These are phyloP conservation scores for Xiphydria camelus DNA, from an alignment of 2,888 invertebrate genomes.

Conservation along the genomic window DNA sequence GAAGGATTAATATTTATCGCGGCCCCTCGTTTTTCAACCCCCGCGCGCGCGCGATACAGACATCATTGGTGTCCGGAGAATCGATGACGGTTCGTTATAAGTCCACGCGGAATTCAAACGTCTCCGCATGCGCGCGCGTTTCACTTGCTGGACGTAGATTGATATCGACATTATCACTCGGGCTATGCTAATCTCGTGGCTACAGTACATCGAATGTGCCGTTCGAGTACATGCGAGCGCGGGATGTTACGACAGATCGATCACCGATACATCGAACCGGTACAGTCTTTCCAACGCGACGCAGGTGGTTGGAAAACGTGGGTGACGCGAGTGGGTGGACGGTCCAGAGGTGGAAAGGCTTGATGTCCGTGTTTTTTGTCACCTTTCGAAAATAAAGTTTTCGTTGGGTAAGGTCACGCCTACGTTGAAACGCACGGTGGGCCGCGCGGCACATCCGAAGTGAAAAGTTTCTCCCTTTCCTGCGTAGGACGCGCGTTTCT, in stretches of 20 bases:
- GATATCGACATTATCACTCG: not conserved
- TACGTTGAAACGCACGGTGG: slow-evolving; percentile 16
- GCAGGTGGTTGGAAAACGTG: slow-evolving; percentile 35
- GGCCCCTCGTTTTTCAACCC: too few relatives aligned
- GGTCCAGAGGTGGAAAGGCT: slow-evolving; percentile 15
- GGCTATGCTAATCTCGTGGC: not conserved
- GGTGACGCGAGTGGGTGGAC: slow-evolving; percentile 31
- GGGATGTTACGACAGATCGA: too few relatives aligned
- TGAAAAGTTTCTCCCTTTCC: slow-evolving; percentile 36
- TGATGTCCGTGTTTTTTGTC: slow-evolving; percentile 32
- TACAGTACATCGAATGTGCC: too few relatives aligned
- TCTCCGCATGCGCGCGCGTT: too few relatives aligned
- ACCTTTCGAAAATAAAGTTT: slow-evolving; percentile 36
- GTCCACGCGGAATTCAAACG: too few relatives aligned
- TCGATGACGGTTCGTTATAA: too few relatives aligned
- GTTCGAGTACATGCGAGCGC: too few relatives aligned
- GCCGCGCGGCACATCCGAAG: slow-evolving; percentile 27
- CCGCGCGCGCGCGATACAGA: too few relatives aligned
- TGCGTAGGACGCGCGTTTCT: slow-evolving; percentile 35
- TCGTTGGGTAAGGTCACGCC: slow-evolving; percentile 30
- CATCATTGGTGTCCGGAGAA: too few relatives aligned
- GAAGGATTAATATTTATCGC: too few relatives aligned
- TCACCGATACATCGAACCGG: slow-evolving; percentile 24
- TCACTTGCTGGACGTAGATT: slow-evolving; percentile 1
- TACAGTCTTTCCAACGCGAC: slow-evolving; percentile 22